A percentile compares a stretch with the other conserved stretches of the same genome.
phyloP scores from a whole-genome alignment of 92 coral and sea anemone species.

The Anthopleura xanthogrammica region DNA sequence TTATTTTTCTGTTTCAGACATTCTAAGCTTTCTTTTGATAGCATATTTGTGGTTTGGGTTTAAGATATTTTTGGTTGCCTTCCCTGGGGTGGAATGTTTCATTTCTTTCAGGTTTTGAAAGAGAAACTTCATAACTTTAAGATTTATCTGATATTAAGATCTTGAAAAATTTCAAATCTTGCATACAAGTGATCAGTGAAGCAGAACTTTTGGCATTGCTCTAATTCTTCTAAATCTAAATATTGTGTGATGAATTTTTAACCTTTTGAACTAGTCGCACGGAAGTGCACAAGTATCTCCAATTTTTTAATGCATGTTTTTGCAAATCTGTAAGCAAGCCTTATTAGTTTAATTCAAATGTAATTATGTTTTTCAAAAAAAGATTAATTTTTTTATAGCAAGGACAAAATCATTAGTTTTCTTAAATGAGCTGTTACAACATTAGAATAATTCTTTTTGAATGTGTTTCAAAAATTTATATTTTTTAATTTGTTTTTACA shows the following conservation, averaged over 20 bases:
- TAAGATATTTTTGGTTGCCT: constrained; percentile 3
- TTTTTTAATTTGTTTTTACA: not conserved
- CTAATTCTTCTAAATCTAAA: constrained; percentile 2
- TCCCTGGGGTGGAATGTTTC: constrained; percentile 10
- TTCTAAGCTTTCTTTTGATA: not conserved
- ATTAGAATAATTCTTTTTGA: not conserved
- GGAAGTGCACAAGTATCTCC: not conserved
- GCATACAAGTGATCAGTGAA: not conserved
- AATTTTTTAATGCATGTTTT: not conserved
- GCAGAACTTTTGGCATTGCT: constrained; percentile 1
- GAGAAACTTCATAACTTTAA: not conserved
- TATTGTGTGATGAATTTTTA: constrained; percentile 4
- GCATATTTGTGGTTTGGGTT: constrained; percentile 8
- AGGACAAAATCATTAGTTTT: not conserved
- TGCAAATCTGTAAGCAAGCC: constrained; percentile 5
- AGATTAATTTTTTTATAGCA: not conserved
- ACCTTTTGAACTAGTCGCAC: not conserved
- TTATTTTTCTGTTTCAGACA: constrained; percentile 3
- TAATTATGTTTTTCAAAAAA: not conserved
- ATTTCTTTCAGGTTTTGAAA: not conserved
- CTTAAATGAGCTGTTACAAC: not conserved
- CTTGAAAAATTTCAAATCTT: not conserved
- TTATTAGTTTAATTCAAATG: not conserved
- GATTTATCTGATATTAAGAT: not conserved
- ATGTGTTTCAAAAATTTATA: not conserved